These are phyloP conservation scores for Crocallis elinguaria DNA, from an alignment of 2,888 invertebrate species.

Conservation along the genomic window DNA sequence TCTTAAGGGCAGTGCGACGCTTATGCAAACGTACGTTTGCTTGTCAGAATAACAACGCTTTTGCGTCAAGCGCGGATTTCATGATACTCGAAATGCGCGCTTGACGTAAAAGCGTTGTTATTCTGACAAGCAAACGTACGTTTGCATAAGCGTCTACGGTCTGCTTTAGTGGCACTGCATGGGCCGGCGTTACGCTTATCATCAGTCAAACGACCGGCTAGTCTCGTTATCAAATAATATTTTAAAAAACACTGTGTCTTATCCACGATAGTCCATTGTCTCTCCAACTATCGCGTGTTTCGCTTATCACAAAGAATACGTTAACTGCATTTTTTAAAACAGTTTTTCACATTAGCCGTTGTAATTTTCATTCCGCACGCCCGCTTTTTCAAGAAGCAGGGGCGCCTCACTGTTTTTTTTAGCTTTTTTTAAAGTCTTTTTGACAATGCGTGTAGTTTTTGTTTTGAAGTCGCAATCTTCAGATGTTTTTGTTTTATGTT, in stretches of 20 bases:
- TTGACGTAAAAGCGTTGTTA: too few species aligned
- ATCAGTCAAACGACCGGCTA: too few species aligned
- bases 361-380: conserved; percentile 38
- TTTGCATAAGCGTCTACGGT: too few species aligned
- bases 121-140: too few species aligned
- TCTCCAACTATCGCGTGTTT: conserved; percentile 35
- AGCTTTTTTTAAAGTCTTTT: conserved; percentile 3
- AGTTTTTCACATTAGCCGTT: conserved; percentile 34
- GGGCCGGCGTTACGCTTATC: too few species aligned
- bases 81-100: too few species aligned
- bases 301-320: conserved; percentile 37
- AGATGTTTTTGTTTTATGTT: conserved; percentile 7
- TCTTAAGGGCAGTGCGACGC: too few species aligned
- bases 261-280: conserved; percentile 19
- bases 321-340: conserved; percentile 36
- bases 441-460: conserved; percentile 11
- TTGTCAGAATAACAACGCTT: too few species aligned
- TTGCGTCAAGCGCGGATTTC: too few species aligned
- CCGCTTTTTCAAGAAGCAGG: conserved; percentile 36
- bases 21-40: too few species aligned
- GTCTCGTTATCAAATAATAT: too few species aligned
- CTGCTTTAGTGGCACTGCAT: too few species aligned
- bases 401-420: conserved; percentile 31
- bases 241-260: background rate
- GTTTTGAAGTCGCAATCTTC: conserved; percentile 3